phyloP scores from a whole-genome alignment of 2,888 invertebrate species.

The Sisyra nigra region DNA sequence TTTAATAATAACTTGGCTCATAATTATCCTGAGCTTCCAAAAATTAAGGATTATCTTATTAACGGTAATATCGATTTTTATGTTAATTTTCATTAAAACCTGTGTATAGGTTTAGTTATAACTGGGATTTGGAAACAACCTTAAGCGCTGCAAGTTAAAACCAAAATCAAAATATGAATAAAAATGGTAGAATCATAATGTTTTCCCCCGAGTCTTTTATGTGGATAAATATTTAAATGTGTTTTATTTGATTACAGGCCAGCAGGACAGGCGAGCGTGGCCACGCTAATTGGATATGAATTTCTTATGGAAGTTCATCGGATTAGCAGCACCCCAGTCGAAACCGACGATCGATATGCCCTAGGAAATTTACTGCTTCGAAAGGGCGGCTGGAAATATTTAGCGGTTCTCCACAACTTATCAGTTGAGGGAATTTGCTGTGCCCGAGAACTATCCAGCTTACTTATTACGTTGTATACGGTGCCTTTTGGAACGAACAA shows the following conservation, averaged over 20 bases:
- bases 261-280: slow-evolving; percentile 29
- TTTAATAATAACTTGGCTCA: too few species aligned
- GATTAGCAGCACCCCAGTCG: slow-evolving; percentile 6
- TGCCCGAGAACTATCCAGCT: slow-evolving; percentile 40
- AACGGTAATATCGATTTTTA: too few species aligned
- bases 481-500: slow-evolving; percentile 18
- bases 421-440: slow-evolving; percentile 43
- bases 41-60: too few species aligned
- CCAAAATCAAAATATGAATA: too few species aligned
- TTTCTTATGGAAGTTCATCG: slow-evolving; percentile 42
- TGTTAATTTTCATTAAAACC: too few species aligned
- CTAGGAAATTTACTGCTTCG: slow-evolving; percentile 37
- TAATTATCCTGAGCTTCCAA: too few species aligned
- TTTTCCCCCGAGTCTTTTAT: neutral
- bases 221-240: slow-evolving; percentile 1
- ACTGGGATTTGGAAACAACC: too few species aligned
- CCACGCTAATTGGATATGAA: slow-evolving; percentile 45
- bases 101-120: too few species aligned
- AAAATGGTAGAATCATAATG: too few species aligned
- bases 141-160: too few species aligned
- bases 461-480: slow-evolving; percentile 36
- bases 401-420: slow-evolving; percentile 37
- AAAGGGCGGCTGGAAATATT: slow-evolving; percentile 43
- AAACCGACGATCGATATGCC: slow-evolving; percentile 13
- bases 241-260: slow-evolving; percentile 8